Conservation (phyloP, 2,888 invertebrate species). For the Punctoribates punctum region DNA sequence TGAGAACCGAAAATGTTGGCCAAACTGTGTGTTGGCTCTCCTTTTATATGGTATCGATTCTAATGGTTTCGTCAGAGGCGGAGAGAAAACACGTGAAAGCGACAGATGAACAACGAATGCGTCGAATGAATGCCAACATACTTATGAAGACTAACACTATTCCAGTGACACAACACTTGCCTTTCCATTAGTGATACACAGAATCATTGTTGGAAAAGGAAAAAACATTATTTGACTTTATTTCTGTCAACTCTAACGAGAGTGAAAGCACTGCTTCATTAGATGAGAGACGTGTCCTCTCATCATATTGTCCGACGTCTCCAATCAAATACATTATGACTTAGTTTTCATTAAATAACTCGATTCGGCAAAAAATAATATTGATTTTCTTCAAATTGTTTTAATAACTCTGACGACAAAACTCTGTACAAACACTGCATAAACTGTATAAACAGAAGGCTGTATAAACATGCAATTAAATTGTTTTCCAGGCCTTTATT, state of each 20-base stretch:
- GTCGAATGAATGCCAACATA: slow-evolving; percentile 12
- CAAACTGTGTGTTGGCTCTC: background rate
- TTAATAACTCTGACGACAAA: too few species aligned
- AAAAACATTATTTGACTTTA: background rate
- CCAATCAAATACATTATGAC: background rate
- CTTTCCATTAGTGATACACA: background rate
- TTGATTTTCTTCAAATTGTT: too few species aligned
- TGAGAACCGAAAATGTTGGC: slow-evolving; percentile 19
- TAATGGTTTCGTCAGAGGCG: slow-evolving; percentile 16
- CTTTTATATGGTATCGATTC: slow-evolving; percentile 33
- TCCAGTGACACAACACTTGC: too few species aligned
- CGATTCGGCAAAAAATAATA: too few species aligned
- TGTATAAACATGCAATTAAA: too few species aligned
- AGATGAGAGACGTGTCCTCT: background rate
- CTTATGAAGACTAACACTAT: background rate
- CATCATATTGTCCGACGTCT: background rate
- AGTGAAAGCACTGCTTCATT: slow-evolving; percentile 3
- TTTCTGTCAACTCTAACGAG: background rate
- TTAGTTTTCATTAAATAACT: too few species aligned
- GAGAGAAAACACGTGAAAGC: slow-evolving; percentile 34
- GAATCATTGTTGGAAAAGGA: background rate
- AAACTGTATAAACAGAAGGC: too few species aligned
- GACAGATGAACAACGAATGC: slow-evolving; percentile 37
- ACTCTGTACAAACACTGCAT: too few species aligned
- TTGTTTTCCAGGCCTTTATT: too few species aligned